phyloP scores from a whole-genome alignment of 2,888 invertebrate genomes.

The Parthenolecanium corni region DNA sequence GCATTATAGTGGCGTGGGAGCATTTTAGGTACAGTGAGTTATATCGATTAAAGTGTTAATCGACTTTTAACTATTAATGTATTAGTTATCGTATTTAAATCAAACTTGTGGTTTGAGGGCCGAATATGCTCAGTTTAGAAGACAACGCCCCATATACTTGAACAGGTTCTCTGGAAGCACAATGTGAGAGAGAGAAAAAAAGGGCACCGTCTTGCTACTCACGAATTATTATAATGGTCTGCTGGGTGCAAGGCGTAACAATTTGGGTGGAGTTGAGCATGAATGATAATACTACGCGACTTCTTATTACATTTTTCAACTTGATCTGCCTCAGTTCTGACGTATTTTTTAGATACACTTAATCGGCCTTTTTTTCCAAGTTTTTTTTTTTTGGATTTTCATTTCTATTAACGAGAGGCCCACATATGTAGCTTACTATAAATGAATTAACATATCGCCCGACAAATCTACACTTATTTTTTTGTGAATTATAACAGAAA shows the following conservation, averaged over 20 bases:
- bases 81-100: conserved; percentile 16
- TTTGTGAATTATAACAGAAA: too few species aligned
- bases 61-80: conserved; percentile 23
- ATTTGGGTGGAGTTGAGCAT: conserved; percentile 21
- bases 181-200: not conserved
- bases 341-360: not conserved
- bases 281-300: conserved; percentile 22
- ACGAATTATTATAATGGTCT: conserved; percentile 5
- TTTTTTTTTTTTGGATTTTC: not conserved
- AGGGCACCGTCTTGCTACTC: conserved; percentile 20
- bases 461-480: too few species aligned
- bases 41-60: conserved; percentile 23
- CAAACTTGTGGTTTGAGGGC: conserved; percentile 21
- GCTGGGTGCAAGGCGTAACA: conserved; percentile 7
- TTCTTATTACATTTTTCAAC: not conserved
- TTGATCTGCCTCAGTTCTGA: conserved; percentile 3
- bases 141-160: conserved; percentile 18
- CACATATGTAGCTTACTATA: too few species aligned
- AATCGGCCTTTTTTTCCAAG: not conserved
- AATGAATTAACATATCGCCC: too few species aligned
- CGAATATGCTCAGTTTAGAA: conserved; percentile 8
- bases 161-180: conserved; percentile 19
- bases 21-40: conserved; percentile 1
- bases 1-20: too few species aligned
- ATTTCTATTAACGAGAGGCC: too few species aligned